Conservation (phyloP, 2,888 invertebrate species). For the Tipula helvola region DNA sequence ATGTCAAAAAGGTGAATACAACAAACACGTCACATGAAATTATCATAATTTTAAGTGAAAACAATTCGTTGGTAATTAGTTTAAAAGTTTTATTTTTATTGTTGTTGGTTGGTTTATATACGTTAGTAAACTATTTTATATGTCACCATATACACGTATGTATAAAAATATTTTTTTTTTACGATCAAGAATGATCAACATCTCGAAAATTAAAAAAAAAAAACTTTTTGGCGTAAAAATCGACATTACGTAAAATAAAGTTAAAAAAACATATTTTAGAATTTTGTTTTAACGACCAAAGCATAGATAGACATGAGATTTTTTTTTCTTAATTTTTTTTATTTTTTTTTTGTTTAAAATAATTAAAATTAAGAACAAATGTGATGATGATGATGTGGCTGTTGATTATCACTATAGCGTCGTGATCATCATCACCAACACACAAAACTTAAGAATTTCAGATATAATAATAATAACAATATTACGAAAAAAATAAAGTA, state of each 20-base stretch:
- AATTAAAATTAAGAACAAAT: conserved; percentile 9
- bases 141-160: background rate
- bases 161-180: background rate
- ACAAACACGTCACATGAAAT: background rate
- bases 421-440: background rate
- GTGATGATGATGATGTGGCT: conserved; percentile 4
- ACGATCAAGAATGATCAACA: conserved; percentile 7
- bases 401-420: background rate
- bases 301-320: background rate
- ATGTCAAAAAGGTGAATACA: background rate
- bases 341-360: background rate
- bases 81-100: background rate
- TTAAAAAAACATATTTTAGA: background rate
- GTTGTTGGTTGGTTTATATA: background rate
- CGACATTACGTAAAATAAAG: conserved; percentile 4
- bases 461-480: background rate
- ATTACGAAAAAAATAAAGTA: background rate
- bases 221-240: conserved; percentile 5
- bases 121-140: background rate
- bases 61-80: background rate
- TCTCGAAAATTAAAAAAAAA: background rate
- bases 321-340: too few species aligned
- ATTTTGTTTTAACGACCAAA: background rate
- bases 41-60: background rate
- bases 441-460: background rate